Conservation (phyloP, 2,888 invertebrate species). For the Sipha maydis region DNA sequence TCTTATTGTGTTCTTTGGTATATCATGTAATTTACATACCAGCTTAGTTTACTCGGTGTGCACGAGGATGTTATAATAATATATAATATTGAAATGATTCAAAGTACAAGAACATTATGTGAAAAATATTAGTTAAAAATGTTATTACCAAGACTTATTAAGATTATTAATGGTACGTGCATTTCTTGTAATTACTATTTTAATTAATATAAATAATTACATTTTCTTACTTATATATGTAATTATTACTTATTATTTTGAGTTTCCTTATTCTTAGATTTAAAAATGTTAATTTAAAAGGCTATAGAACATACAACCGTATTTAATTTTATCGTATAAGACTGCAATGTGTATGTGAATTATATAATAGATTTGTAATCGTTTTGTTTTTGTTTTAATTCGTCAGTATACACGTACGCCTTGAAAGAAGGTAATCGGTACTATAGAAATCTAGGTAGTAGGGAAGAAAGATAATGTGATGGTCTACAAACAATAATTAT, state of each 20-base stretch:
- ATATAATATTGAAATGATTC: conserved; percentile 6
- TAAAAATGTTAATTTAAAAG: no score
- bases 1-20: conserved; percentile 36
- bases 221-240: background rate
- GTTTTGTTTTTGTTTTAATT: no score
- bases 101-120: conserved; percentile 1
- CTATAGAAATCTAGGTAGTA: no score
- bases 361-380: no score
- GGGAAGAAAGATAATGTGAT: no score
- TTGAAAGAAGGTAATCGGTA: no score
- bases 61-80: conserved; percentile 17
- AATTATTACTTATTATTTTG: conserved; percentile 1
- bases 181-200: conserved; percentile 4
- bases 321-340: no score
- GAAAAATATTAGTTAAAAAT: conserved; percentile 40
- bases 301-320: no score
- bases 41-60: conserved; percentile 28
- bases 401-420: no score
- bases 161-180: conserved; percentile 23
- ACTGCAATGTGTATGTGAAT: no score
- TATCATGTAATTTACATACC: conserved; percentile 43
- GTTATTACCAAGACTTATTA: background rate
- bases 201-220: conserved; percentile 48
- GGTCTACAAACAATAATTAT: no score
- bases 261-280: background rate